Conservation (phyloP, 2,797 vertebrate genomes). For the Muscicapa comitata region DNA sequence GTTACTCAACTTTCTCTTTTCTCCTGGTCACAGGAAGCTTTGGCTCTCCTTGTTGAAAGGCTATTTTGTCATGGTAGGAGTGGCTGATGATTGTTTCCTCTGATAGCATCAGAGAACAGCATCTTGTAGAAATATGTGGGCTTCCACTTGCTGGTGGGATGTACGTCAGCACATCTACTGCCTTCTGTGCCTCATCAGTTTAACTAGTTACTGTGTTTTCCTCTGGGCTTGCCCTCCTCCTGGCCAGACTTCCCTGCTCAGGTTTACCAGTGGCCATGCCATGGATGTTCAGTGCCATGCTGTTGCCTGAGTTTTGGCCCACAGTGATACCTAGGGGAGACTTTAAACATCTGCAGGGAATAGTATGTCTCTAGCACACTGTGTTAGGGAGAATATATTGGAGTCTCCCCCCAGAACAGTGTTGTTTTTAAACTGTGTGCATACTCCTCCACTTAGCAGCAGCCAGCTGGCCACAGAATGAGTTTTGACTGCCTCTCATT, state of each 20-base stretch:
- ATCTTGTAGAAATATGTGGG: not conserved
- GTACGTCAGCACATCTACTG: not conserved
- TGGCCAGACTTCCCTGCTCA: not conserved
- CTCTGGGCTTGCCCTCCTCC: not conserved
- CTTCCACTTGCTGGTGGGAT: not conserved
- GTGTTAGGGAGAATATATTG: not conserved
- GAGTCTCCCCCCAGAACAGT: fast-evolving
- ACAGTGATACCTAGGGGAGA: not conserved
- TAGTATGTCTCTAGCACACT: not conserved
- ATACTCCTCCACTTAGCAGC: not conserved
- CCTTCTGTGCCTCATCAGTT: not conserved
- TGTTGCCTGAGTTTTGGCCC: not conserved
- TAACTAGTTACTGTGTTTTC: not conserved
- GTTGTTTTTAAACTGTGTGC: not conserved
- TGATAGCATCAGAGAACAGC: not conserved
- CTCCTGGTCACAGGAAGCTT: not conserved
- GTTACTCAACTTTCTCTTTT: not conserved
- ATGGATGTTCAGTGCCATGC: fast-evolving
- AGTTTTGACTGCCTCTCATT: not conserved
- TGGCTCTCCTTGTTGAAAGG: not conserved
- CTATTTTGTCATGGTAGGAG: not conserved
- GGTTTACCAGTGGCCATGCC: not conserved
- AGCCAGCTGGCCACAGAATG: not conserved
- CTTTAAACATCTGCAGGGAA: not conserved
- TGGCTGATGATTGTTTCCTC: not conserved